Percentiles rank a stretch among this genome's conserved stretches.
These are phyloP conservation scores for Furcifer pardalis DNA, from an alignment of 2,797 vertebrate genomes.

Conservation along the genomic window DNA sequence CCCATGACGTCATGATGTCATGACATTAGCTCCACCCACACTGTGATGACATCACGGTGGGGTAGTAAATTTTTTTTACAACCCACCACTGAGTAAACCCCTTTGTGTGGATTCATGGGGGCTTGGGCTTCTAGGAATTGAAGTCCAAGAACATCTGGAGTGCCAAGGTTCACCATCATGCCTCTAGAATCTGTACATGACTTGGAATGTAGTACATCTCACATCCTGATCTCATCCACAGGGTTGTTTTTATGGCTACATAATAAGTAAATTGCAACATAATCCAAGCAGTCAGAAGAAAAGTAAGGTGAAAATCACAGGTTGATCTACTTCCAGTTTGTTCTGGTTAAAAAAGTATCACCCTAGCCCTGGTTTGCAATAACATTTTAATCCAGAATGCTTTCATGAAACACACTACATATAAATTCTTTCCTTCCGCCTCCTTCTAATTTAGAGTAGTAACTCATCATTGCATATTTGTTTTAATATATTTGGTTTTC, in stretches of 20 bases:
- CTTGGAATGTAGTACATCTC: no score
- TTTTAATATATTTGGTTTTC: slow-evolving; percentile 24
- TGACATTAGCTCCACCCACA: no score
- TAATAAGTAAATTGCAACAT: neutral
- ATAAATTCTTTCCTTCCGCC: neutral
- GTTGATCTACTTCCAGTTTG: neutral
- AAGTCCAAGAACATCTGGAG: no score
- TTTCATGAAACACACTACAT: neutral
- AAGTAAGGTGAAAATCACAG: neutral
- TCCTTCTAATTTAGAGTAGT: neutral
- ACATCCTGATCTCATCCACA: neutral
- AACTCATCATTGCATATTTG: slow-evolving; percentile 16
- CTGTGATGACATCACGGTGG: no score
- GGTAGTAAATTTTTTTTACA: no score
- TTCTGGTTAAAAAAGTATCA: neutral
- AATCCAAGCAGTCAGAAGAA: neutral
- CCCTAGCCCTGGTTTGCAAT: neutral
- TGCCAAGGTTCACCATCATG: no score
- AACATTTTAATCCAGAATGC: neutral
- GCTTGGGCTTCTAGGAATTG: no score
- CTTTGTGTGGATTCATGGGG: no score
- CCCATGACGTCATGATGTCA: no score
- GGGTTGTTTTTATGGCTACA: neutral
- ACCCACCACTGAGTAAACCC: no score
- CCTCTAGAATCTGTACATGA: no score